Evolutionary conservation across 2,797 vertebrate species (phyloP), one percentile per base, ranked within the genome.

Genomic region (Percopsis omiscomaycus): DNA sequence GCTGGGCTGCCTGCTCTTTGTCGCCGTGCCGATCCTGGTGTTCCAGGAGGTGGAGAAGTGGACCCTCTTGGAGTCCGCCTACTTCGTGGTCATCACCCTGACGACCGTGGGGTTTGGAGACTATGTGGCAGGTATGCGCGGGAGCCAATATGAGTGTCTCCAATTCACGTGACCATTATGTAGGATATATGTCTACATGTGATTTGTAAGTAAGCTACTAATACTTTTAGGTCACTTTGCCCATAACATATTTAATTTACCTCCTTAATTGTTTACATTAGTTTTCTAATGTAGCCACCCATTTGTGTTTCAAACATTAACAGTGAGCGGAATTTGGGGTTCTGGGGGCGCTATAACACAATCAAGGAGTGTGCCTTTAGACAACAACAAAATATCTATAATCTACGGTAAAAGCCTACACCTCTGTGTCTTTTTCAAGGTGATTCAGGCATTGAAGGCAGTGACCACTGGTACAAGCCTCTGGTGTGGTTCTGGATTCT

Each of bases 401-500:
- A 8, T 37, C 32, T 9, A 37, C 9, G 5, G 5, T 37, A 37
- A 37, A 22, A 37, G 32, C 32, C 32, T 37, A 37, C 32, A 37
- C 32, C 32, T 37, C 32, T 37, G 8, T 71, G 8, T 71, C n/a
- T 46, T 69, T 42, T 57, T 22, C 32, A 83, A 97, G 95, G 95
- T 63, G 86, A 93, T 46, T 81, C 86, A n/a, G 86, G 86, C 37
- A 69, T 70, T 3, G 70, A 16, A 5, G 89, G 88, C 0, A 89
- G 87, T 44, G 88, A 92, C 15, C 85, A 92, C 76, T 94, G 93
- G 89, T 97, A 97, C 65, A 95, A 96, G 73, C 95, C 95, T 0
- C 74, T 97, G 74, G 95, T 96, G 65, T 96, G 95, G 94, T 95
- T 97, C 82, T 97, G 96, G 96, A 95, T 97, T 75, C 84, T 97